Evolutionary conservation across 2,797 vertebrate genomes (phyloP).

Genomic region (Chrosomus eos): DNA sequence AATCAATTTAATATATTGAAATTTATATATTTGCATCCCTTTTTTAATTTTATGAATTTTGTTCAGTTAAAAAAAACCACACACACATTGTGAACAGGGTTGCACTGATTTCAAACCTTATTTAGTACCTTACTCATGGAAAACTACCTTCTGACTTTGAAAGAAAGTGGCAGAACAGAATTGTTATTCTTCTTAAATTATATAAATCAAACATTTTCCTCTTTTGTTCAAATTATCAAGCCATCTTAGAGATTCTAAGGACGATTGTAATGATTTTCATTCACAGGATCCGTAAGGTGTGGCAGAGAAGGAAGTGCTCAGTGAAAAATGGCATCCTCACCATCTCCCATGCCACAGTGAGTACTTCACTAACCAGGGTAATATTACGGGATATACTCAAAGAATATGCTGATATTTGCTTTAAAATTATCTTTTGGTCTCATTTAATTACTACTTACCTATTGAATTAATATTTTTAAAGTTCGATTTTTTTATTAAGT

Average conservation of each 20-base stretch:
- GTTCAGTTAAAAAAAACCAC: neutral
- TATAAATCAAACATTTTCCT: neutral
- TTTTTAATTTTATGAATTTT: neutral
- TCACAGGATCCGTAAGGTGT: constrained; percentile 85
- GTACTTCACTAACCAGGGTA: constrained; percentile 19
- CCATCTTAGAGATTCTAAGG: neutral
- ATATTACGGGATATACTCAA: neutral
- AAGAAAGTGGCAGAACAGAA: neutral
- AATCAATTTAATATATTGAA: no score
- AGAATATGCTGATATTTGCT: neutral
- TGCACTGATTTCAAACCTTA: neutral
- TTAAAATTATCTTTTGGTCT: neutral
- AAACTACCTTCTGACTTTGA: neutral
- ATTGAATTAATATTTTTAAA: neutral
- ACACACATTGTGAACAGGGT: neutral
- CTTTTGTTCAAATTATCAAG: neutral
- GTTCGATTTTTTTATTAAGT: neutral
- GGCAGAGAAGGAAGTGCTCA: constrained; percentile 88
- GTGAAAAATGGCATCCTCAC: constrained; percentile 90
- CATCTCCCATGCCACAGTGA: constrained; percentile 90
- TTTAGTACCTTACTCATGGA: neutral
- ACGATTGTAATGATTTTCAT: constrained; percentile 27
- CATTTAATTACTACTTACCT: neutral
- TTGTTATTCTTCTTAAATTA: neutral
- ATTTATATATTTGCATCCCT: neutral